These are phyloP conservation scores for Magallana angulata DNA, from an alignment of 1,140 invertebrate genomes.

Conservation along the genomic window DNA sequence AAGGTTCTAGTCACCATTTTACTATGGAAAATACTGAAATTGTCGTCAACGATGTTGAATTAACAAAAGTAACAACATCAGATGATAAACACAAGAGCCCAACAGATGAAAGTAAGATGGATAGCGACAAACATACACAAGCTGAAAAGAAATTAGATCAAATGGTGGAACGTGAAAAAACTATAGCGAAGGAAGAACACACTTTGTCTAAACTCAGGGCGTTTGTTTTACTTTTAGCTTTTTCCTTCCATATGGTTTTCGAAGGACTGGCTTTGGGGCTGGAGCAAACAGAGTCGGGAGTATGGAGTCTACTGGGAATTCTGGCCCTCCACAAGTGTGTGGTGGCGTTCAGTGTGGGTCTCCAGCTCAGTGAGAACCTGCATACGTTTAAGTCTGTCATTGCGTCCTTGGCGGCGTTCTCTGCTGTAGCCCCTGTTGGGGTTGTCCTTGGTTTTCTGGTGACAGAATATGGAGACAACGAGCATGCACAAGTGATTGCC, in stretches of 20 bases:
- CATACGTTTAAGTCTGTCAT: slow-evolving; percentile 80
- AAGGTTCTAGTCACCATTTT: neutral
- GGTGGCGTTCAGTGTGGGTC: slow-evolving; percentile 88
- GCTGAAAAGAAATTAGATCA: neutral
- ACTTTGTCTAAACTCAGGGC: slow-evolving; percentile 61
- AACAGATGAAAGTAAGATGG: neutral
- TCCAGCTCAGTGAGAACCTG: slow-evolving; percentile 83
- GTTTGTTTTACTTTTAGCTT: slow-evolving; percentile 68
- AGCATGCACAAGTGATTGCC: slow-evolving; percentile 69
- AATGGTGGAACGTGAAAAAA: slow-evolving; percentile 3
- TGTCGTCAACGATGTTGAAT: neutral
- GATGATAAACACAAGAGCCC: neutral
- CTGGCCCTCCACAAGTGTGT: slow-evolving; percentile 86
- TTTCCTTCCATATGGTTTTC: slow-evolving; percentile 75
- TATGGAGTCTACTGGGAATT: slow-evolving; percentile 85
- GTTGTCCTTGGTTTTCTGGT: slow-evolving; percentile 83
- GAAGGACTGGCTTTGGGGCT: slow-evolving; percentile 74
- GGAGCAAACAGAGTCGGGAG: slow-evolving; percentile 81
- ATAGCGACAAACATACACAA: neutral
- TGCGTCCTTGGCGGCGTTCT: slow-evolving; percentile 79
- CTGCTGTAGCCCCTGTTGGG: slow-evolving; percentile 84
- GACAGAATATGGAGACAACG: slow-evolving; percentile 67
- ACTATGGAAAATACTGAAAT: neutral
- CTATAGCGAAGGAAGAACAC: neutral
- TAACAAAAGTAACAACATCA: neutral